phyloP scores from a whole-genome alignment of 2,888 invertebrate species.

The Clusia tigrina region DNA sequence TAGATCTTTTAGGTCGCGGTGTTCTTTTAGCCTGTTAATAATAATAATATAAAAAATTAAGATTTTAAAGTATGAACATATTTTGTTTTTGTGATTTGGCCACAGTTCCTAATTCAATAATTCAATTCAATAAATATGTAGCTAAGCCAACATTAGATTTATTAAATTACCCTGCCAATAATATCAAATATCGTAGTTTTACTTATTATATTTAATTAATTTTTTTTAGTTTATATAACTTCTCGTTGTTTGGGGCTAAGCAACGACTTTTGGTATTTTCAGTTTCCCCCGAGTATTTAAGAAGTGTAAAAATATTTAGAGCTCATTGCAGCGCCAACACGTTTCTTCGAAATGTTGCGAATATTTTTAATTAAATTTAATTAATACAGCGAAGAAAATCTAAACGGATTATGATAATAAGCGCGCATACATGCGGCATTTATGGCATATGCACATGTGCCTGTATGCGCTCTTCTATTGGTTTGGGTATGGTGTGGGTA shows the following conservation, averaged over 20 bases:
- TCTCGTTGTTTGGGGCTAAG: too few species aligned
- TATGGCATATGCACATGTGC: slow-evolving; percentile 44
- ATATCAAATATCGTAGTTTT: too few species aligned
- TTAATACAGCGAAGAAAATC: slow-evolving; percentile 54
- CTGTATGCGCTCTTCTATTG: slow-evolving; percentile 35
- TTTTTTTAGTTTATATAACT: too few species aligned
- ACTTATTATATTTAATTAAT: too few species aligned
- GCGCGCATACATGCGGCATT: slow-evolving; percentile 48
- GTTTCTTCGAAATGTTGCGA: slow-evolving; percentile 49
- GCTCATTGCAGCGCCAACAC: slow-evolving; percentile 27
- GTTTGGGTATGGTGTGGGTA: slow-evolving; percentile 5
- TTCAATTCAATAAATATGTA: background rate
- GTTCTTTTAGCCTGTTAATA: background rate
- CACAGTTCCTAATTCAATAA: background rate
- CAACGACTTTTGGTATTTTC: background rate
- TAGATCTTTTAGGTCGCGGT: too few species aligned
- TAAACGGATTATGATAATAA: slow-evolving; percentile 60
- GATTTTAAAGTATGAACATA: background rate
- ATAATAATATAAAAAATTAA: too few species aligned
- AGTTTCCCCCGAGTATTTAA: background rate
- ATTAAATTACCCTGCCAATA: background rate
- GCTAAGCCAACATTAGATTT: background rate
- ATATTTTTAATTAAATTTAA: slow-evolving; percentile 61
- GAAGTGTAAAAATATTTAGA: too few species aligned
- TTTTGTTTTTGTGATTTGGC: background rate